Base-by-base conservation (phyloP, 2,797 vertebrate species). In the Protosalanx chinensis region DNA sequence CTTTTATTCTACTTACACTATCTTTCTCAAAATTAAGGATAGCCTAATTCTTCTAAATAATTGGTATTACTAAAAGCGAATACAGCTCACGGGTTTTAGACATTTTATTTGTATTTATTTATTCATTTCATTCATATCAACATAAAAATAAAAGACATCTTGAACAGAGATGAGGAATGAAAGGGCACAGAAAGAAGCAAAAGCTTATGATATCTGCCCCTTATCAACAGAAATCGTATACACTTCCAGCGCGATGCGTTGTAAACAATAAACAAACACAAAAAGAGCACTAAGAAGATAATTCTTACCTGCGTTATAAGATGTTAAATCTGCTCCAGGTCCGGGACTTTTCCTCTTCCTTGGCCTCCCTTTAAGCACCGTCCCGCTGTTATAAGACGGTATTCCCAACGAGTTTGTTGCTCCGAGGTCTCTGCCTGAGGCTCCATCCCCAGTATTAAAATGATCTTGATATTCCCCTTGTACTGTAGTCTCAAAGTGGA, bases 401-500 rank as follows among this genome's bases (percentile, higher is more conserved):
- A 95, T 91, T 81, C 94, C 94, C 86, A 95, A 85, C 57, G 94
- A 87, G 66, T 88, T 91, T 78, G 91, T 87, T 76, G 61, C 33
- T n/a, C 66, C 66, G 33, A 91, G 88, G 67, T 91, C 93, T 90
- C 95, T 95, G 79, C 89, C 91, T 18, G 94, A 85, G 4, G 91
- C 92, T 87, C 93, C 93, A 79, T 95, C 93, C 82, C 93, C 91
- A 62, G 94, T 93, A 85, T 92, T 93, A 89, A 95, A 95, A 84
- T 94, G 94, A 73, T 93, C 88, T 64, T 93, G 93, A 87, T 94
- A 95, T 85, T 95, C 94, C 79, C 94, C 95, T 87, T 95, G 94
- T 84, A 96, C 92, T 76, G 95, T 89, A 65, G 93, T 93, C 89
- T 96, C 94, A 89, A 96, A 96, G 87, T 96, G 95, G 81, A 95